Evolutionary conservation across 1,140 invertebrate species (phyloP).

Genomic region (Parasteatoda tepidariorum): DNA sequence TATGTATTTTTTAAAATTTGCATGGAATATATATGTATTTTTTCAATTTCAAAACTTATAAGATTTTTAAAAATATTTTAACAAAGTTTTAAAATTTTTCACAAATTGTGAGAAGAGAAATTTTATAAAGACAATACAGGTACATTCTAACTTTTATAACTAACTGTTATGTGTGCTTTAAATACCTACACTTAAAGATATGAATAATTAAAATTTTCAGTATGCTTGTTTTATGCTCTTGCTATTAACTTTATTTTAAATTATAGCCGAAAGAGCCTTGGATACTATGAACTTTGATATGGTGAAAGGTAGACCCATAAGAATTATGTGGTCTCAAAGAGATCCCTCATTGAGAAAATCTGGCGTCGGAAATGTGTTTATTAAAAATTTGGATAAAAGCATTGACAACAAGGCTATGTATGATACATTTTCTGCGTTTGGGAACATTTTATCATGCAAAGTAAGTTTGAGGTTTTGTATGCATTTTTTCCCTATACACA

Average conservation of each 20-base stretch:
- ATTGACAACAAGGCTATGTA: slow-evolving; percentile 99
- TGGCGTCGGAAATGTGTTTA: slow-evolving; percentile 99
- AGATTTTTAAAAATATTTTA: too few relatives aligned
- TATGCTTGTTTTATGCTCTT: too few relatives aligned
- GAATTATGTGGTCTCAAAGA: slow-evolving; percentile 99
- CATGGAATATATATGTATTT: too few relatives aligned
- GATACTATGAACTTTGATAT: slow-evolving; percentile 99
- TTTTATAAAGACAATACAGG: too few relatives aligned
- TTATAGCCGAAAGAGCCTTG: slow-evolving; percentile 95
- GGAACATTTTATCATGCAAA: slow-evolving; percentile 99
- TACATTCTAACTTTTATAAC: too few relatives aligned
- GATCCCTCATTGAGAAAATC: slow-evolving; percentile 98
- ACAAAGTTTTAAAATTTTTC: too few relatives aligned
- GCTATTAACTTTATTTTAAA: slow-evolving; percentile 40
- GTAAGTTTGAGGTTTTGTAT: slow-evolving; percentile 70
- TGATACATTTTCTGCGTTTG: slow-evolving; percentile 99
- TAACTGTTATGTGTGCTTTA: too few relatives aligned
- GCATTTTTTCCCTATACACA: too few relatives aligned
- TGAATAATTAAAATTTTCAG: not conserved
- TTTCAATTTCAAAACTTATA: too few relatives aligned
- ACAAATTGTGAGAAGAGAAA: too few relatives aligned
- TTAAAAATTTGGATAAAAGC: slow-evolving; percentile 98
- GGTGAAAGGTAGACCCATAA: slow-evolving; percentile 95
- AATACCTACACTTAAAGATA: too few relatives aligned
- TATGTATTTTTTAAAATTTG: too few relatives aligned